Base-by-base conservation (phyloP, 2,113 vertebrate species). In the Pseudonaja textilis region DNA sequence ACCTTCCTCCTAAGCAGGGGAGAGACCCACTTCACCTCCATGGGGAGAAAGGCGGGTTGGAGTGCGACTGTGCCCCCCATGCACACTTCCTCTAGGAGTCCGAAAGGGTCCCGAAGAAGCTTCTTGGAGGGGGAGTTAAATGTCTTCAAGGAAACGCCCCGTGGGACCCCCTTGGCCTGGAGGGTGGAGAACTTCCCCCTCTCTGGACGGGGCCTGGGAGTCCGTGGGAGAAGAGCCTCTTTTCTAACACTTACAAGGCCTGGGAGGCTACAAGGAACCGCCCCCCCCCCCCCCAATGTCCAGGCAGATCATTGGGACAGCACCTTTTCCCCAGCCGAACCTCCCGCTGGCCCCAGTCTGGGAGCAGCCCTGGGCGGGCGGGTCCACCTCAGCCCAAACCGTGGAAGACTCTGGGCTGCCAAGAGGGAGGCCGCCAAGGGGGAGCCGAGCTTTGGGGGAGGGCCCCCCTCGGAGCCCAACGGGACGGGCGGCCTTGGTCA, bases 61-160 rank as follows among this genome's bases (percentile, higher is more conserved):
- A 3, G 4, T 8, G n/a, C 69, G 6, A 0, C n/a, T n/a, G 64
- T n/a, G 29, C 11, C 11, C 11, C 11, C 61, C 10, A 0, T 29
- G 59, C 59, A 29, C 25, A 26, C 10, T 64, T 26, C 26, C 26
- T 64, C 26, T 11, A 29, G n/a, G 18, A 34, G 5, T 0, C 57
- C 23, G 23, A 26, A 25, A 25, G 57, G 0, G 9, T 50, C 47
- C 47, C 47, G 1, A 9, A 25, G 57, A 25, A 25, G 22, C 57
- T 59, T 59, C 57, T 25, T 25, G 22, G 47, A 25, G 0, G 57
- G 25, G 23, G 25, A 59, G 8, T 3, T 3, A 26, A 59, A 59
- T 0, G 8, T 26, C 25, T 59, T 59, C 57, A 26, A 59, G 23
- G 25, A 59, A 59, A 3, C 5, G n/a, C 1, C 3, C 56, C 57